Conservation (phyloP, 2,888 invertebrate genomes). For the Scaptomyza parva region DNA sequence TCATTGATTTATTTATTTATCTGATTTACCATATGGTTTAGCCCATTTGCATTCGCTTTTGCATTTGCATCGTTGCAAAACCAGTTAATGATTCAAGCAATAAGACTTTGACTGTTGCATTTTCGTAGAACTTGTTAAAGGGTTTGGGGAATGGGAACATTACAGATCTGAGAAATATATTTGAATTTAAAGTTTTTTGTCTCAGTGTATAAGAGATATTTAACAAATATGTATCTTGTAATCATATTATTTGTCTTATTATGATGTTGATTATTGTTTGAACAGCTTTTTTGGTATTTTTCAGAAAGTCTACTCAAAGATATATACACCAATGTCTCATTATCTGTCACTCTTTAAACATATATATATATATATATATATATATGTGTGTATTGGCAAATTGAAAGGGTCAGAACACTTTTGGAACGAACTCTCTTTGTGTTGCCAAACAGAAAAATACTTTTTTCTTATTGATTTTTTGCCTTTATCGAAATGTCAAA, state of each 20-base stretch:
- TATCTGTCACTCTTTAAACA: neutral
- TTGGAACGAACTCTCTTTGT: too few relatives aligned
- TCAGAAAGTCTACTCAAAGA: constrained; percentile 31
- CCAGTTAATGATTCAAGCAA: constrained; percentile 48
- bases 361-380: too few relatives aligned
- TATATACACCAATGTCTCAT: neutral
- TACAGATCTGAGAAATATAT: too few relatives aligned
- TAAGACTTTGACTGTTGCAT: too few relatives aligned
- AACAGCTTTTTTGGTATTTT: constrained; percentile 41
- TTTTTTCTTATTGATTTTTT: too few relatives aligned
- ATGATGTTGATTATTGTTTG: constrained; percentile 26
- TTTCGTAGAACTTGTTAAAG: too few relatives aligned
- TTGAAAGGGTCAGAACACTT: neutral
- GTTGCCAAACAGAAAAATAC: too few relatives aligned
- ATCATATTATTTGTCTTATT: neutral
- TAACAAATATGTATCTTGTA: neutral
- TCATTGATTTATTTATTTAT: constrained; percentile 18
- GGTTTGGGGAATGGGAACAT: too few relatives aligned
- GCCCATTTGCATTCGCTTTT: constrained; percentile 21
- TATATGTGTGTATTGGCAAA: neutral
- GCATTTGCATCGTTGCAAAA: constrained; percentile 9
- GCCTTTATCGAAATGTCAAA: too few relatives aligned
- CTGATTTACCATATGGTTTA: constrained; percentile 1
- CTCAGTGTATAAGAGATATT: neutral
- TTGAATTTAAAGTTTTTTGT: neutral